Evolutionary conservation across 2,113 vertebrate genomes (phyloP).

Genomic region (Stigmatopora argus): DNA sequence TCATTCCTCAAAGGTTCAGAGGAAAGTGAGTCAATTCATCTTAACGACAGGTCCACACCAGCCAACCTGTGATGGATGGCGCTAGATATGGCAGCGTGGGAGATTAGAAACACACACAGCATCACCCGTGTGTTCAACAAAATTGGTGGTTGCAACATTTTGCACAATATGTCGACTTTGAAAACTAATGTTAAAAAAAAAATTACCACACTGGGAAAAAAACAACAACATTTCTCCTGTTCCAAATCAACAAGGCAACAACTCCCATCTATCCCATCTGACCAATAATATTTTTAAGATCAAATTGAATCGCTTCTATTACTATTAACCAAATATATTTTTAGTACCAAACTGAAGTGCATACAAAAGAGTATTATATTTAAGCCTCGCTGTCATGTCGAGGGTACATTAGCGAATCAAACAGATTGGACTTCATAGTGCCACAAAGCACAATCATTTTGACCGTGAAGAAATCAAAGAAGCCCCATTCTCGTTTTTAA

Average conservation of each 20-base stretch:
- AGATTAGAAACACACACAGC: slow-evolving; percentile 13
- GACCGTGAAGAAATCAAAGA: too few relatives aligned
- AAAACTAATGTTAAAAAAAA: background rate
- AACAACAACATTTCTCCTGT: background rate
- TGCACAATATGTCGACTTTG: background rate
- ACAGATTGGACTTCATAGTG: too few relatives aligned
- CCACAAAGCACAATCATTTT: too few relatives aligned
- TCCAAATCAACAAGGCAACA: background rate
- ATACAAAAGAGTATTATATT: too few relatives aligned
- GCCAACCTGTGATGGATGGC: slow-evolving; percentile 39
- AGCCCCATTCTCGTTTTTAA: too few relatives aligned
- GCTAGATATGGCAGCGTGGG: slow-evolving; percentile 15
- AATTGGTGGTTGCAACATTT: slow-evolving; percentile 2
- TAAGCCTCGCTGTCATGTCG: too few relatives aligned
- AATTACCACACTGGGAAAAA: background rate
- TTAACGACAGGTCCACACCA: slow-evolving; percentile 35
- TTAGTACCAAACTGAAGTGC: too few relatives aligned
- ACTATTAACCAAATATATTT: too few relatives aligned
- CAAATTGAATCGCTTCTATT: too few relatives aligned
- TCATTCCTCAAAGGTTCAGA: slow-evolving; percentile 24
- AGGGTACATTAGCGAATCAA: too few relatives aligned
- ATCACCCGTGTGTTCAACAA: background rate
- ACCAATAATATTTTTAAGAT: too few relatives aligned
- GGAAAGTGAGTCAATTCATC: slow-evolving; percentile 43
- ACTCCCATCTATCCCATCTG: background rate